Evolutionary conservation across 2,888 invertebrate species (phyloP).

Genomic region (Sipunculus nudus): DNA sequence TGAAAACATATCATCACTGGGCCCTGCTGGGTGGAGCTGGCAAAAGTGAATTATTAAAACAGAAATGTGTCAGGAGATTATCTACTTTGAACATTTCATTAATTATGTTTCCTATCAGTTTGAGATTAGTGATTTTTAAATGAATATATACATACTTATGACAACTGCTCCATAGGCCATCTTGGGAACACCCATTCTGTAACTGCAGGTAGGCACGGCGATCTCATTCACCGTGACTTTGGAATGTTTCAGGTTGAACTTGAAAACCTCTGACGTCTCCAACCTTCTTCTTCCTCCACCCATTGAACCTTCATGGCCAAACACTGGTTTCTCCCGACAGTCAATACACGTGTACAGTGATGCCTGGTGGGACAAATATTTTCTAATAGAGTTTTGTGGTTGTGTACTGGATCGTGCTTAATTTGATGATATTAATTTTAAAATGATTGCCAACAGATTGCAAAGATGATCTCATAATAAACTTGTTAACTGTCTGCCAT

Average conservation of each 20-base stretch:
- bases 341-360: constrained; percentile 9
- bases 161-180: constrained; percentile 75
- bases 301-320: background rate
- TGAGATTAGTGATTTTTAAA: background rate
- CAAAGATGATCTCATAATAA: too few species aligned
- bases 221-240: constrained; percentile 75
- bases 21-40: too few species aligned
- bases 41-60: too few species aligned
- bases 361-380: constrained; percentile 6
- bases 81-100: too few species aligned
- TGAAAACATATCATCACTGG: too few species aligned
- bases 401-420: too few species aligned
- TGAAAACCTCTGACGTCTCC: constrained; percentile 1
- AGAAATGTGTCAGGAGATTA: too few species aligned
- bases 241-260: constrained; percentile 5
- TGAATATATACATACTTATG: constrained; percentile 22
- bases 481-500: too few species aligned
- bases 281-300: background rate
- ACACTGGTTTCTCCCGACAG: constrained; percentile 7
- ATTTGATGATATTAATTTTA: too few species aligned
- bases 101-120: too few species aligned
- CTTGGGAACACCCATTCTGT: constrained; percentile 89
- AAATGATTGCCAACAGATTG: too few species aligned
- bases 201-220: constrained; percentile 92
- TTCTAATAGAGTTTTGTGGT: too few species aligned